These are phyloP conservation scores for Pollenia labialis DNA, from an alignment of 2,888 invertebrate genomes.

Conservation along the genomic window DNA sequence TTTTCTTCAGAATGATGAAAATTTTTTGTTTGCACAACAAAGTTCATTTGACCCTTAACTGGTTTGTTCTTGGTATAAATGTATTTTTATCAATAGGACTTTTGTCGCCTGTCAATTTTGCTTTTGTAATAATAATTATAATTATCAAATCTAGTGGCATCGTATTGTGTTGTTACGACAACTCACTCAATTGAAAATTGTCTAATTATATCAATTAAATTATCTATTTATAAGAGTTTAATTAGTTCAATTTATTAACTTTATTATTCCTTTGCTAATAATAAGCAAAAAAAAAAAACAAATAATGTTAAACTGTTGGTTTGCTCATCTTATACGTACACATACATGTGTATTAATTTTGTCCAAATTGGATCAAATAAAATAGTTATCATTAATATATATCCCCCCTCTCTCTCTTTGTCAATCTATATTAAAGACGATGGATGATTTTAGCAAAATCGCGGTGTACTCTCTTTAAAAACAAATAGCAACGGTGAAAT, in stretches of 20 bases:
- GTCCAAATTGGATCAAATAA: too few species aligned
- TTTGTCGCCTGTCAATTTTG: constrained; percentile 35
- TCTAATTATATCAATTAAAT: constrained; percentile 24
- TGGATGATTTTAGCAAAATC: too few species aligned
- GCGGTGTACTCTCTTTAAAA: too few species aligned
- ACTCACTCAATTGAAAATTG: constrained; percentile 30
- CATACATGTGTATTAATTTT: too few species aligned
- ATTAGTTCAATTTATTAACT: constrained; percentile 8
- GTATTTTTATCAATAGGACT: neutral
- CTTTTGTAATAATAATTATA: constrained; percentile 16
- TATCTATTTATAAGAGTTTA: constrained; percentile 15
- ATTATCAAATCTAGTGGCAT: constrained; percentile 36
- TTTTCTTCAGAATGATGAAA: neutral
- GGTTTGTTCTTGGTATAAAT: neutral
- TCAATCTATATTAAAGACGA: too few species aligned
- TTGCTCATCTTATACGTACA: too few species aligned
- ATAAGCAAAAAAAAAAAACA: too few species aligned
- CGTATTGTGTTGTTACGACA: constrained; percentile 9
- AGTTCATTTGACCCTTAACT: constrained; percentile 25
- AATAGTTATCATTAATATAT: too few species aligned
- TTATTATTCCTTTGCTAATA: constrained; percentile 6
- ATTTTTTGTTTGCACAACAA: neutral
- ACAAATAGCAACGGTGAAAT: too few species aligned
- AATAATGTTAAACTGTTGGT: too few species aligned
- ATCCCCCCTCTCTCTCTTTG: too few species aligned